Evolutionary conservation across 2,113 vertebrate species (phyloP).

Genomic region (Solenodon paradoxus): DNA sequence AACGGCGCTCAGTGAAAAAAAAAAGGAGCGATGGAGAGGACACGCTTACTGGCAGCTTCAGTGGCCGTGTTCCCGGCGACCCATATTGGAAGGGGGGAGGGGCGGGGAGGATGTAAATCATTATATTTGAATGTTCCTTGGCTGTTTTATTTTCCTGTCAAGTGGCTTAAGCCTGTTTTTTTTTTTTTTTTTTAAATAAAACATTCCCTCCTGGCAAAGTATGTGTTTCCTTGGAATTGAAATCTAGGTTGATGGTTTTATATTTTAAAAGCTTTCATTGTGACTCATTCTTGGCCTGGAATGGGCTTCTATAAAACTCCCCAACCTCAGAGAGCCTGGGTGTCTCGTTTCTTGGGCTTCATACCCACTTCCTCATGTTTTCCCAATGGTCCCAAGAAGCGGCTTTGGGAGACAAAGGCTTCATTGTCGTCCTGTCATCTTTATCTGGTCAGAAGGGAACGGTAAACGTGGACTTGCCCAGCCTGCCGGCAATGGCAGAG

Average conservation of each 20-base stretch:
- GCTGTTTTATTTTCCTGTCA: conserved; percentile 76
- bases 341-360: conserved; percentile 55
- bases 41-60: background rate
- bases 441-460: background rate
- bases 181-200: conserved; percentile 55
- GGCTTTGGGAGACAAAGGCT: conserved; percentile 47
- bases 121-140: conserved; percentile 56
- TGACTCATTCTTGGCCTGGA: conserved; percentile 75
- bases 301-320: conserved; percentile 41
- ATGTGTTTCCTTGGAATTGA: conserved; percentile 77
- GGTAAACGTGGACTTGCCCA: background rate
- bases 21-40: background rate
- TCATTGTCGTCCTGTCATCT: background rate
- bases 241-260: conserved; percentile 79
- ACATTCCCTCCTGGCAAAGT: conserved; percentile 71
- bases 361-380: conserved; percentile 64
- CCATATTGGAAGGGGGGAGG: background rate
- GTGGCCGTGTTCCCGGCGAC: background rate
- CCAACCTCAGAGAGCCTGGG: background rate
- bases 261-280: conserved; percentile 72
- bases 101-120: conserved; percentile 39
- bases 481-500: no score
- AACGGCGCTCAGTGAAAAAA: background rate
- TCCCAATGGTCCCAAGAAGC: conserved; percentile 40
- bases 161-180: conserved; percentile 68